Base-by-base conservation (phyloP, 2,113 vertebrate species). In the Platichthys stellatus region DNA sequence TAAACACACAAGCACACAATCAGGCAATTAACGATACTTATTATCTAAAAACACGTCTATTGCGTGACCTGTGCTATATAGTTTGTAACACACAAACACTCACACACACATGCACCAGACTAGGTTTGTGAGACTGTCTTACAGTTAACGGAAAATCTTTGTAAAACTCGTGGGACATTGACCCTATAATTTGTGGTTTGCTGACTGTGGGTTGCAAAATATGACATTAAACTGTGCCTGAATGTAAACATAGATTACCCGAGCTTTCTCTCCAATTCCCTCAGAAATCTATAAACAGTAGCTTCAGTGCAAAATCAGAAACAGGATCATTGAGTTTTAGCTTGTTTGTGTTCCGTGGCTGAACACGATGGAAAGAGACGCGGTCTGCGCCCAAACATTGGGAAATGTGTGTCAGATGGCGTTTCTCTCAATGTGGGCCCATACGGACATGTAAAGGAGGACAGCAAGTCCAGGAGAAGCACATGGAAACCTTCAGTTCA, bases 401-500 rank as follows among this genome's bases (percentile, higher is more conserved):
- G 59, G 13, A 74, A 88, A 88, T 84, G 54, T 83, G 68, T 79
- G 81, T 86, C 85, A 80, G 74, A 76, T 72, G 84, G 73, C 45
- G 74, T 78, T 86, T 88, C 10, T 51, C 75, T 87, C 71, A 59
- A 86, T 43, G 47, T 23, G 2, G 63, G 77, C 81, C 76, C 81
- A 75, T 81, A 77, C 76, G 83, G 72, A 86, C 63, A 31, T 56
- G 75, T 83, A 88, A 93, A 93, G 80, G 89, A 93, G 91, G 90
- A 86, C 92, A 88, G 72, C 74, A 72, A 81, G 76, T 89, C 82
- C 88, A 89, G 70, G 72, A 83, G 83, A 91, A 87, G 69, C 89
- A 83, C 87, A 88, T 82, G 86, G 84, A 93, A 93, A 91, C 92
- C 93, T 93, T 94, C 83, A 90, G 87, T 87, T 87, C 86, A 89